These are phyloP conservation scores for Hanleya hanleyi DNA, from an alignment of 2,888 invertebrate genomes.

Conservation along the genomic window DNA sequence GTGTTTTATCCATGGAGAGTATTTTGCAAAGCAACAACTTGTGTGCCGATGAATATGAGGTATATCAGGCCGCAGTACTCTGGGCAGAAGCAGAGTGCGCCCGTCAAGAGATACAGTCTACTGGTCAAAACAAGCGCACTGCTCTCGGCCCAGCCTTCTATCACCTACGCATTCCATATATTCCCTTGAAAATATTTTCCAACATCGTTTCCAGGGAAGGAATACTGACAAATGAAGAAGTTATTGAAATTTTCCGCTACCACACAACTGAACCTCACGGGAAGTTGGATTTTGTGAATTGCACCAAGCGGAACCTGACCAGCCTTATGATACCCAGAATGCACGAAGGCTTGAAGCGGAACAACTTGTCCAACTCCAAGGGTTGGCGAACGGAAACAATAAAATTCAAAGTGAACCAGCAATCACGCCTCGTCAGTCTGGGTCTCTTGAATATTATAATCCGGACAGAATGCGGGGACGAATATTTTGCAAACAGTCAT, in stretches of 20 bases:
- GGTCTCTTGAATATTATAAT: neutral
- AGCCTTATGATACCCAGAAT: neutral
- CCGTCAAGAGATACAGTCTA: neutral
- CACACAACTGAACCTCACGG: neutral
- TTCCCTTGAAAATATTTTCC: neutral
- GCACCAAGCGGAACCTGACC: neutral
- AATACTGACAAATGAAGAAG: neutral
- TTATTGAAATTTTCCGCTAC: neutral
- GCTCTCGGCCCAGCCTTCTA: neutral
- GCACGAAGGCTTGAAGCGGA: neutral
- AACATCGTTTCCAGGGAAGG: neutral
- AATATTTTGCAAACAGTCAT: neutral
- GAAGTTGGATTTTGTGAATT: neutral
- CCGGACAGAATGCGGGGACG: neutral
- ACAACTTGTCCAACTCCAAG: neutral
- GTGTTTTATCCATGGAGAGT: neutral
- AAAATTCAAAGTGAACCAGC: neutral
- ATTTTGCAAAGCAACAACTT: neutral
- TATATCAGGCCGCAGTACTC: neutral
- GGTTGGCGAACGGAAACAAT: neutral
- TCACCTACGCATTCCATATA: neutral
- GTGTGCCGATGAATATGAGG: neutral
- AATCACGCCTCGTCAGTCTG: neutral
- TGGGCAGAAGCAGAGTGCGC: neutral
- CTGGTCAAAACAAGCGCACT: neutral